Evolutionary conservation across 2,888 invertebrate genomes (phyloP).

Genomic region (Agrochola circellaris): DNA sequence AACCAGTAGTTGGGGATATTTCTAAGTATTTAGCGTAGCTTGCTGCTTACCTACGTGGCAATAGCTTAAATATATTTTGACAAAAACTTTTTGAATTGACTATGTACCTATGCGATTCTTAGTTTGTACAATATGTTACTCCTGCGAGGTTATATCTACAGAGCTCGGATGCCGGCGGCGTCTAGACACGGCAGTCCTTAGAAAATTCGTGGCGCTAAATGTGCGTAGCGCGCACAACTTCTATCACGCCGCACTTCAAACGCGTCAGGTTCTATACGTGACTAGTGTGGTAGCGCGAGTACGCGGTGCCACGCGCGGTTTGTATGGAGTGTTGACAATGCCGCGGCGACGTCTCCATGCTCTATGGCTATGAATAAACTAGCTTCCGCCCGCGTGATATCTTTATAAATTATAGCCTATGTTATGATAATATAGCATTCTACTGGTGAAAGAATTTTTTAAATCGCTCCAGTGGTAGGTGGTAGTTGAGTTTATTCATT

Average conservation of each 20-base stretch:
- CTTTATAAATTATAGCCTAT: no score
- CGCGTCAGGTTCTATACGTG: background rate
- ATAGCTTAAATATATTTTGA: background rate
- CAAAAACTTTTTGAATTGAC: slow-evolving; percentile 2
- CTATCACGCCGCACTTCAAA: background rate
- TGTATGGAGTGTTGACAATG: background rate
- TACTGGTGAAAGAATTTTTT: no score
- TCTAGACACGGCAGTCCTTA: background rate
- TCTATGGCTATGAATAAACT: background rate
- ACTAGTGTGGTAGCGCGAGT: background rate
- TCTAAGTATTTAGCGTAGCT: slow-evolving; percentile 5
- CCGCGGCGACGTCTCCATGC: no score
- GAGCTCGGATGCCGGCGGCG: background rate
- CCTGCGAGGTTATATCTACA: background rate
- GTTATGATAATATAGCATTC: no score
- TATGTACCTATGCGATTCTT: background rate
- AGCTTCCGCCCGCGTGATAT: no score
- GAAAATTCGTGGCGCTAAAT: background rate
- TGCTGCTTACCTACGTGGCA: slow-evolving; percentile 5
- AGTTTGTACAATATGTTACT: slow-evolving; percentile 2
- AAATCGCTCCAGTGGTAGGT: no score
- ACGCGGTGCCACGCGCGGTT: background rate
- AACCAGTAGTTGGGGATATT: background rate
- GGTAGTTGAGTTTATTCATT: no score
- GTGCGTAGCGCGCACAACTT: background rate